phyloP scores from a whole-genome alignment of 2,888 invertebrate species.

The Sinhomidia bicolor region DNA sequence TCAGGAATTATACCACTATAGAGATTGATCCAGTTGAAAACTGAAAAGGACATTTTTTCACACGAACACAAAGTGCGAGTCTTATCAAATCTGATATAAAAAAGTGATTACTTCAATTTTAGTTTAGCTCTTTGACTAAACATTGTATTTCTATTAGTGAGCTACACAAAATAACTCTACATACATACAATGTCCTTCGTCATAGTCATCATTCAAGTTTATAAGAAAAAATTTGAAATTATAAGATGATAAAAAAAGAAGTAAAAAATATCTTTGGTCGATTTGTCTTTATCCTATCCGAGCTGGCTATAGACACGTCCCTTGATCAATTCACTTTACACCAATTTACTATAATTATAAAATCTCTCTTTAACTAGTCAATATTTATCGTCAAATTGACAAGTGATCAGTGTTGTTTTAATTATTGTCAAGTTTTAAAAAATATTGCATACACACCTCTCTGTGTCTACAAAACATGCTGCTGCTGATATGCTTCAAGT shows the following conservation, averaged over 20 bases:
- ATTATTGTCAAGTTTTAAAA: slow-evolving; percentile 16
- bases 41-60: slow-evolving; percentile 46
- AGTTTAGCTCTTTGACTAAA: background rate
- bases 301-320: background rate
- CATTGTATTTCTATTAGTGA: slow-evolving; percentile 16
- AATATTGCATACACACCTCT: too few relatives aligned
- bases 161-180: background rate
- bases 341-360: background rate
- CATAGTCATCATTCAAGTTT: background rate
- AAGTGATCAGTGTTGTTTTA: slow-evolving; percentile 1
- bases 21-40: background rate
- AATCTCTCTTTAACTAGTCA: background rate
- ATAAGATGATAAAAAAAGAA: background rate
- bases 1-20: background rate
- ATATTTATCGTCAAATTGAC: background rate
- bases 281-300: too few relatives aligned
- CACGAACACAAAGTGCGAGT: slow-evolving; percentile 14
- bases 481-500: too few relatives aligned
- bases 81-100: slow-evolving; percentile 35
- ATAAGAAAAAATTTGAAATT: slow-evolving; percentile 6
- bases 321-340: background rate
- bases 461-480: too few relatives aligned
- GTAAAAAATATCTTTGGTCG: background rate
- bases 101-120: background rate
- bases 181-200: background rate